phyloP scores from a whole-genome alignment of 1,140 invertebrate genomes.

The Streblospio benedicti region DNA sequence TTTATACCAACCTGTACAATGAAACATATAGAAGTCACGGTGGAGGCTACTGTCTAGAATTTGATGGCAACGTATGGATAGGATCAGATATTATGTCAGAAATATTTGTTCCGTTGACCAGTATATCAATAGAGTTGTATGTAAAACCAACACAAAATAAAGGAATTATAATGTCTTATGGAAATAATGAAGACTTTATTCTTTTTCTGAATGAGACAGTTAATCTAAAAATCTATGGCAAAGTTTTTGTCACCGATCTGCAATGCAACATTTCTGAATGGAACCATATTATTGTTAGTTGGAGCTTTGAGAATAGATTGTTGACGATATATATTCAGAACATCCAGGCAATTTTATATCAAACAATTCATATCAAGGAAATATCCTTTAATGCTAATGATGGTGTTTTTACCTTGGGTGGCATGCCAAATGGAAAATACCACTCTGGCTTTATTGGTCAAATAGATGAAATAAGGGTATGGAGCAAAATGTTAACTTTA shows the following conservation, averaged over 20 bases:
- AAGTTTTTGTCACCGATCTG: neutral
- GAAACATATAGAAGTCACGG: neutral
- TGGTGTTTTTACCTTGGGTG: too few species aligned
- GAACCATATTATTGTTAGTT: neutral
- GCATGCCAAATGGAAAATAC: too few species aligned
- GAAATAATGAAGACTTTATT: neutral
- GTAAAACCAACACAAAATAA: neutral
- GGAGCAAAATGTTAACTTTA: slow-evolving; percentile 13
- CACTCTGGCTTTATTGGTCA: slow-evolving; percentile 21
- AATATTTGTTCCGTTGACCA: neutral
- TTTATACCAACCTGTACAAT: neutral
- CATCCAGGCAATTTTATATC: neutral
- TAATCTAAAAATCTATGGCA: neutral
- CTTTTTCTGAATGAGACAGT: neutral
- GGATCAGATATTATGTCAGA: too few species aligned
- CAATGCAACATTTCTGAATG: neutral
- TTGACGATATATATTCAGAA: too few species aligned
- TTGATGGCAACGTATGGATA: slow-evolving; percentile 3
- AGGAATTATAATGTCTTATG: neutral
- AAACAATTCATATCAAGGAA: too few species aligned
- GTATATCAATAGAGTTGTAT: neutral
- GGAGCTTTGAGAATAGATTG: too few species aligned
- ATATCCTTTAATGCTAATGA: too few species aligned
- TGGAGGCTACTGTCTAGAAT: neutral
- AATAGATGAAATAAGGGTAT: slow-evolving; percentile 27